Conservation (phyloP, 2,888 invertebrate genomes). For the Sepiola atlantica region DNA sequence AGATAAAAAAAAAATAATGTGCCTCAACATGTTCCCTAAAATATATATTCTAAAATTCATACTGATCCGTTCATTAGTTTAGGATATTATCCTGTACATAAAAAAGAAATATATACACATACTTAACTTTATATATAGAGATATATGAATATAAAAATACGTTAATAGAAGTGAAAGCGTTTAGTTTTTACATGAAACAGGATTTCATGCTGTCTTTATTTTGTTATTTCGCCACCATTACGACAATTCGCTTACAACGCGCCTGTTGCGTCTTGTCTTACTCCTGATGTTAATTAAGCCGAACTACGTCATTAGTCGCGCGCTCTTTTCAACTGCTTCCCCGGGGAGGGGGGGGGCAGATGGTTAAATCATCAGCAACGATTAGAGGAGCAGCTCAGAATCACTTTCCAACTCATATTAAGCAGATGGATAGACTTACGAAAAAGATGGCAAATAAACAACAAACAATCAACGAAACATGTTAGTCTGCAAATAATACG, state of each 20-base stretch:
- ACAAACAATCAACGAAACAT: neutral
- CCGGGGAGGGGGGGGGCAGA: neutral
- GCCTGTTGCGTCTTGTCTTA: neutral
- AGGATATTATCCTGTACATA: neutral
- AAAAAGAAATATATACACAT: neutral
- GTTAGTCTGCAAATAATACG: neutral
- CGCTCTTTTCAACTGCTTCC: neutral
- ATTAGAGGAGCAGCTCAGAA: neutral
- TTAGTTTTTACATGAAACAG: neutral
- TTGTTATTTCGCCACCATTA: neutral
- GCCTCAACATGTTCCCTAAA: neutral
- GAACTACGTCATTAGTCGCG: neutral
- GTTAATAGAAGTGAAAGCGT: neutral
- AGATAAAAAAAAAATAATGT: too few species aligned
- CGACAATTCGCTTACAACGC: neutral
- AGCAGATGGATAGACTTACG: neutral
- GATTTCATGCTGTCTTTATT: neutral
- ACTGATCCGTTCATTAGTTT: too few species aligned
- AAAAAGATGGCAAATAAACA: neutral
- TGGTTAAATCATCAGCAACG: neutral
- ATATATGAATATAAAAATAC: neutral
- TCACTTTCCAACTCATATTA: neutral
- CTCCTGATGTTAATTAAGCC: slow-evolving; percentile 2
- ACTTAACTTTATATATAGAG: neutral
- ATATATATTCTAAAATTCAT: neutral